Conservation (phyloP, 2,113 vertebrate genomes). For the Zosterops borbonicus region DNA sequence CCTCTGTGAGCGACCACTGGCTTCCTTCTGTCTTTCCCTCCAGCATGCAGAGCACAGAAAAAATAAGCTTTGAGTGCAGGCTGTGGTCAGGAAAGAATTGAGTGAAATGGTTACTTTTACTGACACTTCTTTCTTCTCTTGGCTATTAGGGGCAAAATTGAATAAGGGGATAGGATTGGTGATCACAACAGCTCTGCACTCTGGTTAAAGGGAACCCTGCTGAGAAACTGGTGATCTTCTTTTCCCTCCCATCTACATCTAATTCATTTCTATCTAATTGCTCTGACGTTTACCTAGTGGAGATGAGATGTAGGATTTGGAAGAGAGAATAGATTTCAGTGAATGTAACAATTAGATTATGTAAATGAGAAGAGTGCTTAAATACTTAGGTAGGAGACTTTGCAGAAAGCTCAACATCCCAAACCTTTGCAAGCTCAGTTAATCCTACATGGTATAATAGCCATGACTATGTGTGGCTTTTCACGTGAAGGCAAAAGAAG, state of each 20-base stretch:
- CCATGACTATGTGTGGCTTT: not conserved
- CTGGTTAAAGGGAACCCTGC: not conserved
- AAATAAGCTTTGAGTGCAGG: not conserved
- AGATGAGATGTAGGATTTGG: constrained; percentile 16
- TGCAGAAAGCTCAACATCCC: not conserved
- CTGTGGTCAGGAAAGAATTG: not conserved
- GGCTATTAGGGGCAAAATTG: not conserved
- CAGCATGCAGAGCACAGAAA: not conserved
- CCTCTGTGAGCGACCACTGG: not conserved
- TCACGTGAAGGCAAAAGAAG: not conserved
- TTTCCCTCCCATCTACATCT: not conserved
- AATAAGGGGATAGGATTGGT: not conserved
- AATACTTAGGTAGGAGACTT: not conserved
- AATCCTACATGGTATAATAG: not conserved
- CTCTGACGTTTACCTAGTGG: not conserved
- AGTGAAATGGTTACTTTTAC: not conserved
- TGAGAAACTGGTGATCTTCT: not conserved
- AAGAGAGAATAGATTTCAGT: not conserved
- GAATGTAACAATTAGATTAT: constrained; percentile 26
- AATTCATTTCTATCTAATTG: not conserved
- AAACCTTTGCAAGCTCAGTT: not conserved
- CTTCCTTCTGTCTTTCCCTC: not conserved
- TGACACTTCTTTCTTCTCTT: constrained; percentile 1
- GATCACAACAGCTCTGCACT: not conserved
- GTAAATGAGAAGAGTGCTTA: constrained; percentile 3